Evolutionary conservation across 2,113 vertebrate genomes (phyloP).

Genomic region (Crotophaga sulcirostris): DNA sequence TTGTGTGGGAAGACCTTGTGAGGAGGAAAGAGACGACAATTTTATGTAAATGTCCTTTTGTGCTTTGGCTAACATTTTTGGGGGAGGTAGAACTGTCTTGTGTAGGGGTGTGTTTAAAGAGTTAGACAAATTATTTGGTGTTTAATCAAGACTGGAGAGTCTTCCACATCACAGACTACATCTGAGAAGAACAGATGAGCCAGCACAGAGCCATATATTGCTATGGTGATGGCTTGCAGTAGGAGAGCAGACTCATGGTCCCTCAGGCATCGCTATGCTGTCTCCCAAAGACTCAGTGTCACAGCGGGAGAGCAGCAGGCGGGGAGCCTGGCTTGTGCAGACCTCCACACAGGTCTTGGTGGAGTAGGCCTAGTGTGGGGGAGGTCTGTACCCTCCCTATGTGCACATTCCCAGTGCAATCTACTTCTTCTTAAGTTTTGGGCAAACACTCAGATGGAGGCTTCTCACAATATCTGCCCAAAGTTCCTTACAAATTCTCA

Average conservation of each 20-base stretch:
- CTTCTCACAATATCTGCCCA: not conserved
- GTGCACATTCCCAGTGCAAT: not conserved
- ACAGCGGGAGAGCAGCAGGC: not conserved
- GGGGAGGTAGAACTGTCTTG: not conserved
- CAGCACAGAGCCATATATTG: not conserved
- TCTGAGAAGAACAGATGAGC: not conserved
- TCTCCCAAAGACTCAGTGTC: not conserved
- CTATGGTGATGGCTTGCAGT: not conserved
- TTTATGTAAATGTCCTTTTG: not conserved
- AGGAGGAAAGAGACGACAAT: not conserved
- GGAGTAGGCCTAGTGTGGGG: too few species aligned
- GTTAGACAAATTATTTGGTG: not conserved
- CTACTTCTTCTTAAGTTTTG: not conserved
- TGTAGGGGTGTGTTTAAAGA: not conserved
- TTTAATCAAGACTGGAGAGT: not conserved
- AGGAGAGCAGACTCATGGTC: not conserved
- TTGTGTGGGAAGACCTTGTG: not conserved
- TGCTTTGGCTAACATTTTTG: not conserved
- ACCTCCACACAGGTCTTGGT: accelerated
- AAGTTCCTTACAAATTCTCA: not conserved
- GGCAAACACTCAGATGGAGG: not conserved
- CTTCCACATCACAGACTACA: not conserved
- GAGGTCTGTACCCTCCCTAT: not conserved
- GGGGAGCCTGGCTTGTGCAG: not conserved
- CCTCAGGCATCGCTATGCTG: not conserved